phyloP scores from a whole-genome alignment of 1,140 invertebrate genomes.

The Drosophila sechellia region DNA sequence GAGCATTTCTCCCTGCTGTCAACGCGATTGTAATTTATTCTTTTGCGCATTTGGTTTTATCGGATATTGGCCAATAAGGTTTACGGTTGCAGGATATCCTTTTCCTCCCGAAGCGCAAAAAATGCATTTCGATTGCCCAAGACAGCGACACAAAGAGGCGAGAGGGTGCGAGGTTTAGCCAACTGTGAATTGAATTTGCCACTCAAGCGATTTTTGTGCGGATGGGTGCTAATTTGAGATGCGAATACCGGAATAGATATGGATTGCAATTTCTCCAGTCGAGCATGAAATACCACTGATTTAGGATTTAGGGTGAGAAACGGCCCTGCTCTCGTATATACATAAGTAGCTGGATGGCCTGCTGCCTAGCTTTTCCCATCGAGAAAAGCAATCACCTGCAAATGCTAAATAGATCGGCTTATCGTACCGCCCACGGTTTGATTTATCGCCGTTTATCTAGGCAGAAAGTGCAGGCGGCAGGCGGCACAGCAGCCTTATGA shows the following conservation, averaged over 20 bases:
- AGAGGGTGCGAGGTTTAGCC: slow-evolving; percentile 58
- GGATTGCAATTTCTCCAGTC: slow-evolving; percentile 41
- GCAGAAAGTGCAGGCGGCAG: slow-evolving; percentile 22
- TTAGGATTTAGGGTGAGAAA: slow-evolving; percentile 40
- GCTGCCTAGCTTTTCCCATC: slow-evolving; percentile 11
- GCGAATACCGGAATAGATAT: slow-evolving; percentile 34
- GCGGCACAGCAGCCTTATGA: slow-evolving; percentile 16
- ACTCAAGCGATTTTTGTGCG: slow-evolving; percentile 35
- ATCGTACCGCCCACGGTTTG: slow-evolving; percentile 48
- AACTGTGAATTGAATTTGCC: slow-evolving; percentile 59
- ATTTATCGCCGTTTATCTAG: slow-evolving; percentile 58
- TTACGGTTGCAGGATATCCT: slow-evolving; percentile 67
- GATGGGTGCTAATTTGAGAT: slow-evolving; percentile 46
- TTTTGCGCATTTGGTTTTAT: slow-evolving; percentile 61
- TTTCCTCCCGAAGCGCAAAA: slow-evolving; percentile 29
- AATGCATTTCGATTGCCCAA: slow-evolving; percentile 61
- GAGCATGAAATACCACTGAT: slow-evolving; percentile 25
- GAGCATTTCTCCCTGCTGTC: slow-evolving; percentile 42
- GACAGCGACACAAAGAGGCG: slow-evolving; percentile 6
- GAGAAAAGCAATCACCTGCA: slow-evolving; percentile 39
- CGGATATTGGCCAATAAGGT: slow-evolving; percentile 62
- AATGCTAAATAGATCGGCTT: slow-evolving; percentile 50
- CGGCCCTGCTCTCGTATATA: slow-evolving; percentile 3
- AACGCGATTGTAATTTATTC: slow-evolving; percentile 73
- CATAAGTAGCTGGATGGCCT: slow-evolving; percentile 20